A percentile compares a stretch with the other conserved stretches of the same genome.
phyloP scores from a whole-genome alignment of 2,113 vertebrate species.

The Irena cyanogastra region DNA sequence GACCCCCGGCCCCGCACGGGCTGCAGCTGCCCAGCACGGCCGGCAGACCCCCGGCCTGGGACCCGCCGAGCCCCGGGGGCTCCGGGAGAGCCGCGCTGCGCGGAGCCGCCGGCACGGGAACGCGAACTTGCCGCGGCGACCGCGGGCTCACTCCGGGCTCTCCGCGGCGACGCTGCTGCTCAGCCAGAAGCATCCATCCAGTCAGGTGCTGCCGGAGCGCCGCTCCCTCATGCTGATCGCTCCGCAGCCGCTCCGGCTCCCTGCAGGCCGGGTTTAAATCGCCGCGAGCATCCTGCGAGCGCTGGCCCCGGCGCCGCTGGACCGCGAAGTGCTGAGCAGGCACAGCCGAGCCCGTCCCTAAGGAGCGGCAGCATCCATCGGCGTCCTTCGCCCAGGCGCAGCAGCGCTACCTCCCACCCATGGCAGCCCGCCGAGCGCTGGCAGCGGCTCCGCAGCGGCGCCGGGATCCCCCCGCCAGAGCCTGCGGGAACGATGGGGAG shows the following conservation, averaged over 20 bases:
- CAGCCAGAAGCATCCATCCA: background rate
- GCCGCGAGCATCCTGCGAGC: slow-evolving; percentile 54
- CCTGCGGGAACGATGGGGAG: background rate
- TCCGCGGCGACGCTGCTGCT: background rate
- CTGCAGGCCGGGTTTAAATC: slow-evolving; percentile 39
- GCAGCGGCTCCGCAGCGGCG: background rate
- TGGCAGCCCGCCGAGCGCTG: background rate
- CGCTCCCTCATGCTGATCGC: background rate
- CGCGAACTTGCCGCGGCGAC: slow-evolving; percentile 7
- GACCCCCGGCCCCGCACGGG: slow-evolving; percentile 30
- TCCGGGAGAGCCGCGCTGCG: background rate
- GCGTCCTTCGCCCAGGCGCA: background rate
- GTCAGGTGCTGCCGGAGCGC: slow-evolving; percentile 12
- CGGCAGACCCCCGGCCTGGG: background rate
- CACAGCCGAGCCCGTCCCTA: background rate
- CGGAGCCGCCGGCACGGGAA: background rate
- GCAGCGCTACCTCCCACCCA: background rate
- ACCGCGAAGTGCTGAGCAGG: slow-evolving; percentile 32
- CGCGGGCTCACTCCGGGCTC: background rate
- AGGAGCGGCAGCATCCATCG: background rate
- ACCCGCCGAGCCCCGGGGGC: background rate
- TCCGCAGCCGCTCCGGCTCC: background rate
- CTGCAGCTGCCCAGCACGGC: background rate
- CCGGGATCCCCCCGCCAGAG: slow-evolving; percentile 24
- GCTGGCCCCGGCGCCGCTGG: slow-evolving; percentile 34